phyloP scores from a whole-genome alignment of 2,113 vertebrate species.

The Mola mola region DNA sequence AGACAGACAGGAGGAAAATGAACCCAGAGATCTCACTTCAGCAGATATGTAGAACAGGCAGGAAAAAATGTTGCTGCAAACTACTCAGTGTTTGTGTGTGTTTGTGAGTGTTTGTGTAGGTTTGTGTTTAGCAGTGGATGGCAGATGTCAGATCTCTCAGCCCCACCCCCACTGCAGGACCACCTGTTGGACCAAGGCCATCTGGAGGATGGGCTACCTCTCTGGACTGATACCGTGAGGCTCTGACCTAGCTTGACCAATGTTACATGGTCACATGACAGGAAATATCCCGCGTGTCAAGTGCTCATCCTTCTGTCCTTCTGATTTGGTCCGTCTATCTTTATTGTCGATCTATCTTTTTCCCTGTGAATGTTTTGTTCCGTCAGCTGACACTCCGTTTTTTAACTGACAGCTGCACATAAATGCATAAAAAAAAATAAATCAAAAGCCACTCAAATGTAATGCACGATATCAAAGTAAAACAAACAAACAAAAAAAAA shows the following conservation, averaged over 20 bases:
- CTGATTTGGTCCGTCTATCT: conserved; percentile 4
- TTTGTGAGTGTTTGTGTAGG: not conserved
- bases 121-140: conserved; percentile 62
- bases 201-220: conserved; percentile 68
- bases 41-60: conserved; percentile 34
- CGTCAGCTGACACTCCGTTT: too few relatives aligned
- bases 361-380: not conserved
- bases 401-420: too few relatives aligned
- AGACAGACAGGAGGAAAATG: conserved; percentile 54
- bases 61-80: conserved; percentile 55
- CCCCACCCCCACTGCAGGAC: conserved; percentile 55
- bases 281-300: conserved; percentile 20
- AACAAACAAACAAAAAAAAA: too few relatives aligned
- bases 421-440: too few relatives aligned
- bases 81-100: conserved; percentile 6
- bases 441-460: too few relatives aligned
- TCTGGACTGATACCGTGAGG: conserved; percentile 27
- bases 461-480: too few relatives aligned
- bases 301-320: not conserved
- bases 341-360: not conserved
- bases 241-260: conserved; percentile 63
- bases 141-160: conserved; percentile 81
- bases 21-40: conserved; percentile 46
- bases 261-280: conserved; percentile 61
- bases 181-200: conserved; percentile 83